These are phyloP conservation scores for Heliconius nattereri DNA, from an alignment of 1,140 invertebrate species.

Conservation along the genomic window DNA sequence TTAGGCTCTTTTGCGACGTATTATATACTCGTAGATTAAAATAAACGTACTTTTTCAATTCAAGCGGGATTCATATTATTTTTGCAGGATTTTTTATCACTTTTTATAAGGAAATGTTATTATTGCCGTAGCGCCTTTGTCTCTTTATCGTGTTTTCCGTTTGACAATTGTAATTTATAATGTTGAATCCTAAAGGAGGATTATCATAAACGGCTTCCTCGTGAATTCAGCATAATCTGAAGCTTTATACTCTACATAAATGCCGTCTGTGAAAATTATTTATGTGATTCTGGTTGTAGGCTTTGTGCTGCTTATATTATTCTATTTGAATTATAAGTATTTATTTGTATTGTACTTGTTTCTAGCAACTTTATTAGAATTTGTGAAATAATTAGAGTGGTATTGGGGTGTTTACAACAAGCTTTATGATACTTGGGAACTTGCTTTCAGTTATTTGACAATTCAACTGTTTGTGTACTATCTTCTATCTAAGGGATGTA, in stretches of 20 bases:
- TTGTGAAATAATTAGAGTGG: too few species aligned
- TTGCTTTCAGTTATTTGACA: too few species aligned
- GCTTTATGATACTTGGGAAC: too few species aligned
- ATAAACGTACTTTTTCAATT: background rate
- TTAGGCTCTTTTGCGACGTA: background rate
- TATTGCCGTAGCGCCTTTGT: conserved; percentile 30
- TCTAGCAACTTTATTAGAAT: too few species aligned
- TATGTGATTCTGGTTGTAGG: conserved; percentile 21
- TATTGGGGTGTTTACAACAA: too few species aligned
- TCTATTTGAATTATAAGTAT: background rate
- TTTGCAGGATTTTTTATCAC: conserved; percentile 26
- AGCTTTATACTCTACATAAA: conserved; percentile 30
- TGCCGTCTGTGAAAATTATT: conserved; percentile 23
- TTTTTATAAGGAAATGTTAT: conserved; percentile 39
- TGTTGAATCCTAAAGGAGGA: conserved; percentile 40
- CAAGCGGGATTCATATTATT: background rate
- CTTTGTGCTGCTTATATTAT: background rate
- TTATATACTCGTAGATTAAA: background rate
- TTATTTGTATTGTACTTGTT: background rate
- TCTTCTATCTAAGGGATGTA: too few species aligned
- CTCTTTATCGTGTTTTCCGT: conserved; percentile 42
- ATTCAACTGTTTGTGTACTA: too few species aligned
- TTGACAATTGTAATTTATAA: conserved; percentile 54
- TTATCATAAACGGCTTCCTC: conserved; percentile 55
- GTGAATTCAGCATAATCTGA: conserved; percentile 44